Percentiles rank a stretch among this genome's conserved stretches.
Evolutionary conservation across 1,140 invertebrate genomes (phyloP).

Genomic region (Euglossa dilemma): DNA sequence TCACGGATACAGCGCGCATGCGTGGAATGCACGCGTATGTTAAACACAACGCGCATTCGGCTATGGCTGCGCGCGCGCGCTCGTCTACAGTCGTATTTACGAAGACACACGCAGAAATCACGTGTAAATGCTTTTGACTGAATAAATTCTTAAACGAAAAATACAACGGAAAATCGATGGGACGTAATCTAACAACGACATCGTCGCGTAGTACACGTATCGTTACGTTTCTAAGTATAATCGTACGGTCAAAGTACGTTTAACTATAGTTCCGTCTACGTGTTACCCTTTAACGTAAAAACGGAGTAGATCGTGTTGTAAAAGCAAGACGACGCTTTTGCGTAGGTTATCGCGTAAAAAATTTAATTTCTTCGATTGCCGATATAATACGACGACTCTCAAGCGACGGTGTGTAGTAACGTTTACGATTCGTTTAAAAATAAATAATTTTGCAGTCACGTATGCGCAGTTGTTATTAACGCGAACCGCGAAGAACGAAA

Average conservation of each 20-base stretch:
- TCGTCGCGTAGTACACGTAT: background rate
- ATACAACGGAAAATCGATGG: background rate
- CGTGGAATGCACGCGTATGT: slow-evolving; percentile 2
- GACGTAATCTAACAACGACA: background rate
- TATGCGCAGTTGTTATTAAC: no score
- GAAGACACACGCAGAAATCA: slow-evolving; percentile 31
- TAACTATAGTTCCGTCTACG: background rate
- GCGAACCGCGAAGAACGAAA: background rate
- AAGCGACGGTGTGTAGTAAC: no score
- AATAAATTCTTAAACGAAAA: background rate
- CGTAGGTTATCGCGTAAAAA: background rate
- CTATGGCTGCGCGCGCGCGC: background rate
- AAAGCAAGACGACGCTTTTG: no score
- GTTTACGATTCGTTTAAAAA: no score
- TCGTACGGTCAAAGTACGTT: slow-evolving; percentile 23
- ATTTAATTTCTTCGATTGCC: background rate
- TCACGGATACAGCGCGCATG: background rate
- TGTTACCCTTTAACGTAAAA: background rate
- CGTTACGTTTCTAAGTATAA: background rate
- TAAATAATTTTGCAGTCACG: no score
- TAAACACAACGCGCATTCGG: slow-evolving; percentile 17
- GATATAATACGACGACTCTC: no score
- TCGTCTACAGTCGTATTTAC: slow-evolving; percentile 20
- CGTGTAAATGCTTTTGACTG: background rate
- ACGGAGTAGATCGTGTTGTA: background rate